Evolutionary conservation across 2,888 invertebrate genomes (phyloP).

Genomic region (Metopia argyrocephala): DNA sequence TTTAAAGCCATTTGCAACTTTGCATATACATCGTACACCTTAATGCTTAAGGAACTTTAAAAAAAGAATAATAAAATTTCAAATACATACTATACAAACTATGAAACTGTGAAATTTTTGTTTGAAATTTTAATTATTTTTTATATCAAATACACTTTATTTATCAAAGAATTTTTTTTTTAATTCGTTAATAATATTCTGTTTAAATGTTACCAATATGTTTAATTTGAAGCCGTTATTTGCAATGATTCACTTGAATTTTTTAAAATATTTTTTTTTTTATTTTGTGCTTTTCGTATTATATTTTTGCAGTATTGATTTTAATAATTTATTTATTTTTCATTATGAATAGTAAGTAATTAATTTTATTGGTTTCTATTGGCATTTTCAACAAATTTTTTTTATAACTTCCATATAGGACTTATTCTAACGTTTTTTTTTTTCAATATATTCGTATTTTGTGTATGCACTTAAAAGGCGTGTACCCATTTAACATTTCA

Average conservation of each 20-base stretch:
- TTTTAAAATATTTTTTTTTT: background rate
- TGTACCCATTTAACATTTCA: constrained; percentile 67
- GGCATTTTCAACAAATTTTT: constrained; percentile 38
- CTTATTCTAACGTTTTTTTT: constrained; percentile 48
- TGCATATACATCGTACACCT: too few species aligned
- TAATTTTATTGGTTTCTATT: constrained; percentile 37
- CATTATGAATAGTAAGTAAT: constrained; percentile 10
- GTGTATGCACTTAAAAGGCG: constrained; percentile 69
- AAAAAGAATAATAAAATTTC: too few species aligned
- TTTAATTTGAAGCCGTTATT: constrained; percentile 11
- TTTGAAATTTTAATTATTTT: too few species aligned
- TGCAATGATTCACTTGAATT: background rate
- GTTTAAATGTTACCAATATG: background rate
- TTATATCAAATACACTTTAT: too few species aligned
- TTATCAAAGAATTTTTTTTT: background rate
- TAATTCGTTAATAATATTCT: background rate
- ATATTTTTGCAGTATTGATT: background rate
- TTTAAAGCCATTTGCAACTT: too few species aligned
- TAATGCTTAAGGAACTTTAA: too few species aligned
- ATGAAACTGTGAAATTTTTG: too few species aligned
- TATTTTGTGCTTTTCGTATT: background rate
- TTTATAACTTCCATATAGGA: constrained; percentile 51
- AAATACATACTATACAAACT: too few species aligned
- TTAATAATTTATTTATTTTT: background rate
- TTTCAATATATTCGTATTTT: constrained; percentile 48